phyloP scores from a whole-genome alignment of 2,888 invertebrate species.

The Lasiommata megera region DNA sequence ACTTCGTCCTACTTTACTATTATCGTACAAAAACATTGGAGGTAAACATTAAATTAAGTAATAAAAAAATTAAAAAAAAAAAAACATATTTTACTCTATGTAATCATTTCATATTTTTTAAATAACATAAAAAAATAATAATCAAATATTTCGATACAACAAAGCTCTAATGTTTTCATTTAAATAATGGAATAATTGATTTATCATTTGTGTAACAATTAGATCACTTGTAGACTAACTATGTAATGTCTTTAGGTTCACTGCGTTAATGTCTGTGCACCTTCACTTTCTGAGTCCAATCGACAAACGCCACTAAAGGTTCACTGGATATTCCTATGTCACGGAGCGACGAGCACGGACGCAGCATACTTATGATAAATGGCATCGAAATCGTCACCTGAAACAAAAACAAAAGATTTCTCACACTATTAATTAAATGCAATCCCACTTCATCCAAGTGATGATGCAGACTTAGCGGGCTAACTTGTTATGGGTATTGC shows the following conservation, averaged over 20 bases:
- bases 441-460: too few relatives aligned
- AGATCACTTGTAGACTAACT: constrained; percentile 56
- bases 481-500: too few relatives aligned
- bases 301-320: constrained; percentile 66
- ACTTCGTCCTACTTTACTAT: constrained; percentile 46
- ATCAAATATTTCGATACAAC: constrained; percentile 75
- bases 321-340: constrained; percentile 56
- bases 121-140: constrained; percentile 75
- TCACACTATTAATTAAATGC: too few relatives aligned
- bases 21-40: constrained; percentile 64
- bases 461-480: too few relatives aligned
- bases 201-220: constrained; percentile 52
- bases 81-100: constrained; percentile 67
- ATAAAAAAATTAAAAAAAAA: constrained; percentile 50
- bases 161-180: constrained; percentile 61
- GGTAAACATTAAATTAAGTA: constrained; percentile 72
- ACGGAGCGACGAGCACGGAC: constrained; percentile 51
- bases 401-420: too few relatives aligned
- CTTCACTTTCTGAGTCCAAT: constrained; percentile 39
- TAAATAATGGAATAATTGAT: constrained; percentile 79
- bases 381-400: constrained; percentile 78
- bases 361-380: constrained; percentile 76
- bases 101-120: constrained; percentile 62
- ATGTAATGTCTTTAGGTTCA: constrained; percentile 42
- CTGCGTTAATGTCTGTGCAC: constrained; percentile 35